These are phyloP conservation scores for Candoia aspera DNA, from an alignment of 2,113 vertebrate species.

Conservation along the genomic window DNA sequence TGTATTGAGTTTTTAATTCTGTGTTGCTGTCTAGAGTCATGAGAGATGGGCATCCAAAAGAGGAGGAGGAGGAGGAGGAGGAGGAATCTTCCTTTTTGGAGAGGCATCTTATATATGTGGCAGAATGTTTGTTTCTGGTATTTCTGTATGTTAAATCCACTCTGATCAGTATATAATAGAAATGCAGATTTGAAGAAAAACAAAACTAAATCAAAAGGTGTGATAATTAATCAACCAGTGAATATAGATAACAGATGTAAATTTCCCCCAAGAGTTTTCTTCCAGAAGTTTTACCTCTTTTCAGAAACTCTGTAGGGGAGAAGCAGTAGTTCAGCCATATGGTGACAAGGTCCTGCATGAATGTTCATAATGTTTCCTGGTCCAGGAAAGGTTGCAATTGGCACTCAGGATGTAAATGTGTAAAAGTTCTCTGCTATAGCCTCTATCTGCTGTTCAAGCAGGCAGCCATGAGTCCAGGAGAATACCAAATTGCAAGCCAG, in stretches of 20 bases:
- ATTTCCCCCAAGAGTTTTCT: neutral
- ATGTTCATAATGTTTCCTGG: neutral
- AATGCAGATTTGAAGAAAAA: neutral
- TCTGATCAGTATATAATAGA: neutral
- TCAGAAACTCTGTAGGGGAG: neutral
- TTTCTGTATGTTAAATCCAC: neutral
- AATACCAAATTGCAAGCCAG: neutral
- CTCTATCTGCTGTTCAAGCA: neutral
- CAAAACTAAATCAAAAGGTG: neutral
- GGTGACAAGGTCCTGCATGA: neutral
- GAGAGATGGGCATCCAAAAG: neutral
- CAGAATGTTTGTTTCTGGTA: neutral
- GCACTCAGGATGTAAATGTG: neutral
- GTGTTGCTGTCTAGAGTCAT: neutral
- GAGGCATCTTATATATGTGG: neutral
- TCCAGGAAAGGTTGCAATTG: neutral
- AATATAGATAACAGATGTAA: neutral
- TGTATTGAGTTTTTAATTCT: neutral
- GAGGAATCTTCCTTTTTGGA: neutral
- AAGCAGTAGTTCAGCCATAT: neutral
- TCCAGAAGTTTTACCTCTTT: neutral
- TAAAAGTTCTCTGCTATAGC: neutral
- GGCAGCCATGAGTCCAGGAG: neutral
- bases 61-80: neutral
- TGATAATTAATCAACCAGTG: neutral